phyloP scores from a whole-genome alignment of 2,113 vertebrate genomes.

The Verasper variegatus region DNA sequence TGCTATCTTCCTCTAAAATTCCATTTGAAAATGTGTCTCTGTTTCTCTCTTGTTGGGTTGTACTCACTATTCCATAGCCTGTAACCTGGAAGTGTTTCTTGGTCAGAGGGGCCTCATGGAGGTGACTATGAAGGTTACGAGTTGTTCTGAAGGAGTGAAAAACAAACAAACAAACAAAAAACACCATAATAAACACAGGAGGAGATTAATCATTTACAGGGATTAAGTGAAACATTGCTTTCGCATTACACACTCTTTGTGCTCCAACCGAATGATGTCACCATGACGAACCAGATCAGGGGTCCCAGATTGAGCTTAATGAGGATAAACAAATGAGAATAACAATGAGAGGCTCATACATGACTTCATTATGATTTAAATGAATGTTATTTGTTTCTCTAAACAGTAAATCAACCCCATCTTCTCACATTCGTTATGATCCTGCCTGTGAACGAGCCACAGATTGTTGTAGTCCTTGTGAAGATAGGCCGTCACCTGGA shows the following conservation, averaged over 20 bases:
- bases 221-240: neutral
- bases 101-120: conserved; percentile 93
- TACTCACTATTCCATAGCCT: conserved; percentile 94
- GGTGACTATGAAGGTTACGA: conserved; percentile 96
- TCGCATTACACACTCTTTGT: conserved; percentile 59
- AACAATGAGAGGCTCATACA: neutral
- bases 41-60: neutral
- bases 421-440: conserved; percentile 84
- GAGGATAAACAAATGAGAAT: conserved; percentile 11
- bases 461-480: conserved; percentile 98
- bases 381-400: neutral
- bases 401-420: neutral
- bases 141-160: conserved; percentile 86
- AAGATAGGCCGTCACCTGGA: conserved; percentile 94
- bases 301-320: conserved; percentile 77
- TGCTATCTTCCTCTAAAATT: too few relatives aligned
- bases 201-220: neutral
- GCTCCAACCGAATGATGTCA: conserved; percentile 71
- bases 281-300: conserved; percentile 87
- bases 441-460: conserved; percentile 92
- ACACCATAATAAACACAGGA: neutral
- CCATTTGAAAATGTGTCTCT: too few relatives aligned
- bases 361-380: neutral
- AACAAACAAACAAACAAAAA: neutral
- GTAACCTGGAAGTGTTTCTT: conserved; percentile 98